Evolutionary conservation across 2,113 vertebrate genomes (phyloP).

Genomic region (Struthio camelus): DNA sequence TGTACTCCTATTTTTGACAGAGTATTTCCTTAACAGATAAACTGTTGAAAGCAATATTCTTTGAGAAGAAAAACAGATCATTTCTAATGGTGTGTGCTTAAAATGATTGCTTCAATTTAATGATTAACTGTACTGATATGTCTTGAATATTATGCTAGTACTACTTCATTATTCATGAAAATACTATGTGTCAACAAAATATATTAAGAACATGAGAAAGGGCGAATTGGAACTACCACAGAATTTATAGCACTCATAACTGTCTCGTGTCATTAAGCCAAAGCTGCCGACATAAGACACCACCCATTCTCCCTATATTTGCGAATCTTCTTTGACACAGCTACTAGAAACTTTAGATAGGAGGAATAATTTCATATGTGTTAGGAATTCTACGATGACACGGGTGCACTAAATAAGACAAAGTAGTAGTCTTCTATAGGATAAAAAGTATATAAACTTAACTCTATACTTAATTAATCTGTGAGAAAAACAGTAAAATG

Average conservation of each 20-base stretch:
- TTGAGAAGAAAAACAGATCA: background rate
- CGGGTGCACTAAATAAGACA: background rate
- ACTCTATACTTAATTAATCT: background rate
- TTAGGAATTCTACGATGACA: background rate
- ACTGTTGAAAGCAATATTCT: background rate
- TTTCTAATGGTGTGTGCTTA: background rate
- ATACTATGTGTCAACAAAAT: background rate
- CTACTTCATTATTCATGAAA: background rate
- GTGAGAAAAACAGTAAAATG: background rate
- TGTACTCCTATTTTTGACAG: background rate
- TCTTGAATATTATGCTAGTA: background rate
- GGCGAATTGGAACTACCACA: background rate
- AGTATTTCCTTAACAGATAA: background rate
- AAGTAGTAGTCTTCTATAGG: background rate
- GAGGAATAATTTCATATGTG: background rate
- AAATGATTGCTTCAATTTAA: background rate
- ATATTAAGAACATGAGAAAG: constrained; percentile 7
- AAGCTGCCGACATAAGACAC: background rate
- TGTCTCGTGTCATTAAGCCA: background rate
- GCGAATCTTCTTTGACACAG: background rate
- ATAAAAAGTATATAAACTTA: background rate
- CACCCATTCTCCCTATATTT: background rate
- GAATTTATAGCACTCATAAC: background rate
- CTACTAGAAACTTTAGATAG: background rate
- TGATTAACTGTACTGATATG: background rate